Evolutionary conservation across 1,140 invertebrate species (phyloP).

Genomic region (Helicorthomorpha holstii): DNA sequence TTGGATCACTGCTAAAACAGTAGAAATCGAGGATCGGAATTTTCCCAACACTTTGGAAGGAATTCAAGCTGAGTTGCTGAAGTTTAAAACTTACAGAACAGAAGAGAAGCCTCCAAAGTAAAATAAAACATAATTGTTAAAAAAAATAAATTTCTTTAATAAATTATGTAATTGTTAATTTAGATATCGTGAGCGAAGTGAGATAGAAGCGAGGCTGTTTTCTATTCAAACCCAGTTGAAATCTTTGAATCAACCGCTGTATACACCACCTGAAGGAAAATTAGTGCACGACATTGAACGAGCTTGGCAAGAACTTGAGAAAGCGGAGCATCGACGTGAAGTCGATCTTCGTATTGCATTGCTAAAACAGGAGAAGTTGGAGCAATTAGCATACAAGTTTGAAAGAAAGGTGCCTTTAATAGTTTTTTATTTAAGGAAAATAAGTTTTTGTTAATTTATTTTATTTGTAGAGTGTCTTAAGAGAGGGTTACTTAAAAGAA

Average conservation of each 20-base stretch:
- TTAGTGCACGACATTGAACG: conserved; percentile 36
- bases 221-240: conserved; percentile 92
- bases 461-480: conserved; percentile 50
- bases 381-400: conserved; percentile 91
- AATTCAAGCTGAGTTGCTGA: conserved; percentile 72
- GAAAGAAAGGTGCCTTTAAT: conserved; percentile 54
- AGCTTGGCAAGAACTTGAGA: conserved; percentile 81
- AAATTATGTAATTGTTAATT: conserved; percentile 7
- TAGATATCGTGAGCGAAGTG: conserved; percentile 86
- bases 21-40: conserved; percentile 60
- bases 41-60: conserved; percentile 94
- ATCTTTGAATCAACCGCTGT: conserved; percentile 74
- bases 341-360: conserved; percentile 80
- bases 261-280: conserved; percentile 77
- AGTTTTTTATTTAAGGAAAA: conserved; percentile 2
- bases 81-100: conserved; percentile 83
- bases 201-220: conserved; percentile 92
- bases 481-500: conserved; percentile 89
- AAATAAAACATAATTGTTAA: conserved; percentile 18
- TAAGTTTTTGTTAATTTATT: conserved; percentile 11
- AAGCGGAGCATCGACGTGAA: conserved; percentile 85
- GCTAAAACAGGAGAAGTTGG: conserved; percentile 77
- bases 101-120: conserved; percentile 94
- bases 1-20: conserved; percentile 83
- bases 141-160: conserved; percentile 5